Conservation (phyloP, 1,140 invertebrate genomes). For the Glomeris maerens region DNA sequence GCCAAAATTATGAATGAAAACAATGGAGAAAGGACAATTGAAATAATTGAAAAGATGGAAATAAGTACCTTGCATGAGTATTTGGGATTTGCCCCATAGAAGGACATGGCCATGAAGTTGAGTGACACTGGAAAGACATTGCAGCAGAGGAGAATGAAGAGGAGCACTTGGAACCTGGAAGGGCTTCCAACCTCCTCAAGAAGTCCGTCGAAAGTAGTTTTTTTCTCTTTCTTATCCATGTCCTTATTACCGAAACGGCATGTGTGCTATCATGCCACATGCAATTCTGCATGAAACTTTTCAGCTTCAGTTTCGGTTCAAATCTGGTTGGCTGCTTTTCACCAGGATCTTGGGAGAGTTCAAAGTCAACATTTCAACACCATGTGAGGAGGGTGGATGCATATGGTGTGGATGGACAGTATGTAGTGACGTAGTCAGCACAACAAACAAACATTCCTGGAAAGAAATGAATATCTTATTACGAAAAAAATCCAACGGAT, state of each 20-base stretch:
- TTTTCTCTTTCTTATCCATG: background rate
- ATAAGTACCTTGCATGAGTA: conserved; percentile 35
- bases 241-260: background rate
- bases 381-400: background rate
- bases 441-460: too few species aligned
- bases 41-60: conserved; percentile 22
- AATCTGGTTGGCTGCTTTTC: background rate
- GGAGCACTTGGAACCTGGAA: conserved; percentile 35
- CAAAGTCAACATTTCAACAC: background rate
- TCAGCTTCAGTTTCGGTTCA: background rate
- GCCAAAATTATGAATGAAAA: conserved; percentile 12
- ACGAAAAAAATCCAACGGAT: too few species aligned
- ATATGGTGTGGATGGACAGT: background rate
- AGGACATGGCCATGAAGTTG: conserved; percentile 32
- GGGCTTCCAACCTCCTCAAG: conserved; percentile 23
- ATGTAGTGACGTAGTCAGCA: too few species aligned
- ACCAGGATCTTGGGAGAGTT: background rate
- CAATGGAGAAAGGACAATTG: background rate
- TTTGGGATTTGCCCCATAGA: conserved; percentile 34
- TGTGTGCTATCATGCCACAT: background rate
- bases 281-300: background rate
- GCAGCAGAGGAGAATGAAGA: conserved; percentile 31
- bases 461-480: too few species aligned
- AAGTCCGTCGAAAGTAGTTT: conserved; percentile 17
- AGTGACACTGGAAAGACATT: conserved; percentile 36